Evolutionary conservation across 2,113 vertebrate genomes (phyloP).

Genomic region (Periophthalmus modestus): DNA sequence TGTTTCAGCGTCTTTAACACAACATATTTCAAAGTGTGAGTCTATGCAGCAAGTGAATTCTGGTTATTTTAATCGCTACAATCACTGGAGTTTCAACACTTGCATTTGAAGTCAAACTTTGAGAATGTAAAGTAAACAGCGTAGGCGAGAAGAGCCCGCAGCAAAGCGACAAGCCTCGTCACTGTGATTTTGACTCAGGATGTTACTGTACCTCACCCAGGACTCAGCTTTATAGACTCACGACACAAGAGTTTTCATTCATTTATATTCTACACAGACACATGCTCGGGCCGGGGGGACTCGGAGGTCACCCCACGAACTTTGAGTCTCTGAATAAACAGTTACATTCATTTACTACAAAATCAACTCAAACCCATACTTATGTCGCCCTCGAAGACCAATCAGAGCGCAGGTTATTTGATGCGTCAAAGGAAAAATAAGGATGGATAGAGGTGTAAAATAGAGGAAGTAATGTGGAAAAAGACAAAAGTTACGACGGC

Average conservation of each 20-base stretch:
- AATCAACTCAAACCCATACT: too few species aligned
- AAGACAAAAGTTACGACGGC: too few species aligned
- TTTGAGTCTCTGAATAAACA: background rate
- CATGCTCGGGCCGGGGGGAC: background rate
- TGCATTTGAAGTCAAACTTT: background rate
- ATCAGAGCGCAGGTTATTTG: too few species aligned
- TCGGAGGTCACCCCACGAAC: background rate
- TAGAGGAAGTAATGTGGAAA: too few species aligned
- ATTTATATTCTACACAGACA: too few species aligned
- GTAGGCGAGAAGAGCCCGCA: background rate
- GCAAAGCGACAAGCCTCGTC: background rate
- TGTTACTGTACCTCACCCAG: background rate
- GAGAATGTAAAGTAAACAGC: background rate
- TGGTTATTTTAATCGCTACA: background rate
- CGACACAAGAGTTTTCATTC: background rate
- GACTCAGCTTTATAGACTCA: background rate
- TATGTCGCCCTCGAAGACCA: too few species aligned
- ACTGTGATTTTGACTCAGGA: conserved; percentile 4
- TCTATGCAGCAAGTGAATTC: background rate
- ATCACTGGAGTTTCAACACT: background rate
- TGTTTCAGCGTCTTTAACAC: too few species aligned
- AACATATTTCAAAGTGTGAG: background rate
- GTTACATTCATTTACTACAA: too few species aligned
- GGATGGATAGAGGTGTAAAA: too few species aligned
- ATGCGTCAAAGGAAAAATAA: too few species aligned